These are phyloP conservation scores for Troglohyphantes excavatus DNA, from an alignment of 2,888 invertebrate genomes.

Conservation along the genomic window DNA sequence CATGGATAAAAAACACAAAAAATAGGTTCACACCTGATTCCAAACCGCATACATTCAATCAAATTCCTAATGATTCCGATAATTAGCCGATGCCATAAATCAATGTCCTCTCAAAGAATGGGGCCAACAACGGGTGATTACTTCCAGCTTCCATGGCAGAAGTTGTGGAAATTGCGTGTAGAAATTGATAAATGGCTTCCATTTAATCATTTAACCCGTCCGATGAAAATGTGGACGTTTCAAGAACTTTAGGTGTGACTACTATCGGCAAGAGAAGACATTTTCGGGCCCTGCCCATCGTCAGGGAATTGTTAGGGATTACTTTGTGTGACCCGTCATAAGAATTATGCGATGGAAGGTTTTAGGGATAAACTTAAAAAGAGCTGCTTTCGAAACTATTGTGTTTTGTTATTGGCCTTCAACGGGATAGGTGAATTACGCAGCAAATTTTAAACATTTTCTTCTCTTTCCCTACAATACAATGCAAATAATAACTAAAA, in stretches of 20 bases:
- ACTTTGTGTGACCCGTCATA: neutral
- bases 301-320: constrained; percentile 5
- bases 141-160: constrained; percentile 7
- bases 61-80: constrained; percentile 57
- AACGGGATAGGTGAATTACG: no score
- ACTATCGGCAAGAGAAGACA: constrained; percentile 5
- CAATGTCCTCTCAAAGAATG: constrained; percentile 44
- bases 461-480: no score
- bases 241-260: constrained; percentile 74
- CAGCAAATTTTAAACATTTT: no score
- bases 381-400: no score
- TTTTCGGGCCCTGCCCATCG: constrained; percentile 31
- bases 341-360: no score
- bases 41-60: constrained; percentile 47
- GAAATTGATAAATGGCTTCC: constrained; percentile 63
- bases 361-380: no score
- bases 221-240: constrained; percentile 30
- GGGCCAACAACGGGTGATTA: constrained; percentile 53
- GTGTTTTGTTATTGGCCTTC: no score
- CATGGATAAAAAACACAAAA: neutral
- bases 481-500: no score
- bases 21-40: constrained; percentile 28
- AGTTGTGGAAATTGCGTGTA: constrained; percentile 51
- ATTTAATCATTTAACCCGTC: constrained; percentile 48
- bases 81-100: constrained; percentile 67